Percentiles rank a stretch among this genome's conserved stretches.
phyloP scores from a whole-genome alignment of 1,140 invertebrate species.

The Polypedilum vanderplanki region DNA sequence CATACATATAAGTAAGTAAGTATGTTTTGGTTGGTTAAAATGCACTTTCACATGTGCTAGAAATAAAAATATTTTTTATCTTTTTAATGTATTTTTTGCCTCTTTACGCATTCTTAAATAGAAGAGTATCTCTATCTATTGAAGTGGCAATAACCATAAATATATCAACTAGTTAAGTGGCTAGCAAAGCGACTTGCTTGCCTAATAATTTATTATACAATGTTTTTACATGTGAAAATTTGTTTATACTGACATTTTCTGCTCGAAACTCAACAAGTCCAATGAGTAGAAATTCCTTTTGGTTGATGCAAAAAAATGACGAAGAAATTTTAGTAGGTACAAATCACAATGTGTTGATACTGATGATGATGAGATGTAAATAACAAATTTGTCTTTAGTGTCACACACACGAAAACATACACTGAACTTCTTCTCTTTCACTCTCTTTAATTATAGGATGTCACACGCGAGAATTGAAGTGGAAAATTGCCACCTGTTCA shows the following conservation, averaged over 20 bases:
- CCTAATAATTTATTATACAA: constrained; percentile 9
- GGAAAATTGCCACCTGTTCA: background rate
- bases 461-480: constrained; percentile 1
- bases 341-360: too few species aligned
- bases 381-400: too few species aligned
- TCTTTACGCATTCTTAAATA: too few species aligned
- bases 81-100: too few species aligned
- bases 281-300: constrained; percentile 2
- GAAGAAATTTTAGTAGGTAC: background rate
- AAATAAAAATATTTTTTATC: too few species aligned
- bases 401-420: too few species aligned
- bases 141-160: background rate
- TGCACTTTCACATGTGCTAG: too few species aligned
- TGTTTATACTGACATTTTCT: background rate
- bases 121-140: background rate
- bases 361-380: too few species aligned
- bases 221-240: background rate
- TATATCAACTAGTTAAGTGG: constrained; percentile 3
- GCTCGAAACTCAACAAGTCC: background rate
- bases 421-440: background rate
- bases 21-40: too few species aligned
- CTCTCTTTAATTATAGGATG: constrained; percentile 17
- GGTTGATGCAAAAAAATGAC: background rate
- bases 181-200: background rate
- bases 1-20: too few species aligned